Evolutionary conservation across 35 echinoderm and acorn worm species (phyloP).

Genomic region (Strongylocentrotus purpuratus): DNA sequence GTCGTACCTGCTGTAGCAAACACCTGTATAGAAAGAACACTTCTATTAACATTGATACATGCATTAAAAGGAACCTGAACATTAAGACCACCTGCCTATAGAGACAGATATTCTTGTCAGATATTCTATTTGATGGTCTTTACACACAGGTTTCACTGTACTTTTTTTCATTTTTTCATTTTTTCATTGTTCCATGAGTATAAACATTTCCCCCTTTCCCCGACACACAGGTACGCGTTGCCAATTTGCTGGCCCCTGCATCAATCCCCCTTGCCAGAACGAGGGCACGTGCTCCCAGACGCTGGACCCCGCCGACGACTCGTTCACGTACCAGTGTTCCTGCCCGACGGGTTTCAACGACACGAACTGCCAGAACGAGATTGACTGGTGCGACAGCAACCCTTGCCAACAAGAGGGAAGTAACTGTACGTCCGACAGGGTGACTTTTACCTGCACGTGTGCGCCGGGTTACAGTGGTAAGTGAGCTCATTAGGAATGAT

Average conservation of each 20-base stretch:
- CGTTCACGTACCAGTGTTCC: constrained; percentile 52
- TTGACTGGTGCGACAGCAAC: constrained; percentile 80
- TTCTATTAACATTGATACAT: no score
- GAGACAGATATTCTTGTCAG: no score
- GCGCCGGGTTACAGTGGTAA: constrained; percentile 68
- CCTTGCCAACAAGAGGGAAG: constrained; percentile 63
- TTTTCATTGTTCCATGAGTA: background rate
- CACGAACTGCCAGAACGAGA: constrained; percentile 73
- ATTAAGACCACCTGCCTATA: no score
- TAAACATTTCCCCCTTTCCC: background rate
- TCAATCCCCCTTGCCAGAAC: constrained; percentile 56
- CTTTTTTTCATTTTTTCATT: no score
- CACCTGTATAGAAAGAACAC: no score
- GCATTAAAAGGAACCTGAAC: no score
- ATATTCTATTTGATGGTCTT: no score
- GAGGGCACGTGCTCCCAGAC: constrained; percentile 63
- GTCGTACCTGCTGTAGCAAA: no score
- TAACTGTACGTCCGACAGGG: constrained; percentile 61
- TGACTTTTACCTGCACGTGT: constrained; percentile 52
- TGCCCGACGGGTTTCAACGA: constrained; percentile 81
- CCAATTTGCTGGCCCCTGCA: constrained; percentile 66
- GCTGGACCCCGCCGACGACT: background rate
- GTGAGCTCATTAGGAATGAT: background rate
- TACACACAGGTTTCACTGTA: no score
- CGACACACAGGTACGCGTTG: constrained; percentile 61